Evolutionary conservation across 2,113 vertebrate genomes (phyloP), one percentile per base, ranked within the genome.

Genomic region (Thunnus maccoyii): DNA sequence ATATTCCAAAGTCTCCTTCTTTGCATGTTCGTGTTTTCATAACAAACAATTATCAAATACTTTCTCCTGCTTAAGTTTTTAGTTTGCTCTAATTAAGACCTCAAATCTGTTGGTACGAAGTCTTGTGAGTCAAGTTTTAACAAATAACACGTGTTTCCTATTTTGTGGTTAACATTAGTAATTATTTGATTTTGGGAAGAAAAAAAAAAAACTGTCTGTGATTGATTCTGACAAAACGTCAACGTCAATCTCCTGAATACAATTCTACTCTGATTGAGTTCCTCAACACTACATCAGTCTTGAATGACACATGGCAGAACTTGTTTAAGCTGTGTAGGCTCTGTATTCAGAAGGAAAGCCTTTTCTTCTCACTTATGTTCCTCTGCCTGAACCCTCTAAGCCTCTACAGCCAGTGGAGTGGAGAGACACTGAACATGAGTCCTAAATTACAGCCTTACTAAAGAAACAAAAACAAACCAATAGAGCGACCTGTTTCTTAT

Each of bases 381-480:
- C 76, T 83, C 84, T 80, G 84, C 83, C 86, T 85, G 88, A 83
- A 86, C 76, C 82, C 86, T 88, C 66, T 78, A 78, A 89, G 90
- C 83, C 82, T 87, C 85, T 86, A 63, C 85, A 88, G 88, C 85
- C 90, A 79, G 75, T 62, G 62, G 79, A 90, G 89, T 81, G 80
- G 64, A 84, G 77, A 91, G 89, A 93, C 90, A 91, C 89, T 91
- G 90, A 94, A 92, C 94, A 94, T 89, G 89, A 92, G 88, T 86
- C 86, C 90, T 76, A 93, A 93, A 93, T 92, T 91, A 92, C 87
- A 93, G 89, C 86, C 87, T 91, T 89, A 91, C 83, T 87, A 86
- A 86, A 88, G 88, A 92, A 93, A 94, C 88, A 89, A 90, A 94
- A 91, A 92, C 90, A 93, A 92, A 89, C 87, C 87, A 89, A 90